Base-by-base conservation (phyloP, 2,113 vertebrate species). In the Paedocypris sp. region DNA sequence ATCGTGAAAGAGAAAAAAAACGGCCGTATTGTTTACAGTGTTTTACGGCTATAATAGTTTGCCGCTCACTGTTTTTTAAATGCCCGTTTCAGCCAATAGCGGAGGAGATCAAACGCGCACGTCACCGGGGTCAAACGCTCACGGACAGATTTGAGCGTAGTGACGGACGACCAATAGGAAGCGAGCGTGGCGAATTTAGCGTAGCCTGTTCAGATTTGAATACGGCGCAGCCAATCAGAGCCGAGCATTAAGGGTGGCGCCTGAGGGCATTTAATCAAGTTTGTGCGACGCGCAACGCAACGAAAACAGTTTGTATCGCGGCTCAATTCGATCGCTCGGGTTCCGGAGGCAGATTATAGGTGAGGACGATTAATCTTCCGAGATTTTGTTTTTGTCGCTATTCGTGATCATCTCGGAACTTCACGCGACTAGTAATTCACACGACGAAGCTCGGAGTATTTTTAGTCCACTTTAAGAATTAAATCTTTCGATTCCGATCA, bases 11-110 rank as follows among this genome's bases (percentile, higher is more conserved):
- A n/a, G n/a, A n/a, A n/a, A n/a, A n/a, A n/a, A n/a, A n/a, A n/a
- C n/a, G n/a, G n/a, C n/a, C n/a, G n/a, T n/a, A n/a, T n/a, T n/a
- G n/a, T n/a, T n/a, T n/a, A n/a, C n/a, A n/a, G n/a, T n/a, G n/a
- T n/a, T n/a, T n/a, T n/a, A n/a, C n/a, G n/a, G n/a, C n/a, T n/a
- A n/a, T n/a, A n/a, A n/a, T n/a, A n/a, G n/a, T n/a, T 43, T 60
- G 51, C 80, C 84, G 84, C 84, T 77, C 62, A 71, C 19, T 16
- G 60, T 67, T n/a, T n/a, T 86, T 86, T 82, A 86, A 86, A 85
- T 73, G 68, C 69, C 80, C 13, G 42, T 1, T 11, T 60, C 25
- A 63, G 18, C 83, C 83, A 84, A 86, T 64, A 18, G 13, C 5
- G 26, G 26, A 28, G 1, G 23, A 23, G 42, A 12, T 29, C 41